phyloP scores from a whole-genome alignment of 2,113 vertebrate species.

The Dipodomys spectabilis region DNA sequence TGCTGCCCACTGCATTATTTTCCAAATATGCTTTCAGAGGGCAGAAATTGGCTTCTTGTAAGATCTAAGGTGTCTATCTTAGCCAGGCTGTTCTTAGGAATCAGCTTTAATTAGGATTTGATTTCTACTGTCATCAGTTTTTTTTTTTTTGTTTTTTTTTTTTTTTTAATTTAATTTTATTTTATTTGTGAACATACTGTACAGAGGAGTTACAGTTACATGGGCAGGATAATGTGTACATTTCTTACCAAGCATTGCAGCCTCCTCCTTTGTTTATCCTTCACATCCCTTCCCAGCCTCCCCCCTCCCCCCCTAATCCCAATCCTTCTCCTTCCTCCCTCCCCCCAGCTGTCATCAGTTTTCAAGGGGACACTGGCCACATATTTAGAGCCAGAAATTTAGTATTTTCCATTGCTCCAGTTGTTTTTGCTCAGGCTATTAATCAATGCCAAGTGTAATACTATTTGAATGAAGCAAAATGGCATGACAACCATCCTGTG shows the following conservation, averaged over 20 bases:
- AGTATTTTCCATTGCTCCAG: background rate
- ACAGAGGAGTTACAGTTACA: too few relatives aligned
- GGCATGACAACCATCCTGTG: background rate
- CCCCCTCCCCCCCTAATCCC: too few relatives aligned
- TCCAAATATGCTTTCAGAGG: background rate
- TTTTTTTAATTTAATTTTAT: too few relatives aligned
- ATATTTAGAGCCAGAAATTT: background rate
- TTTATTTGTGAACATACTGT: too few relatives aligned
- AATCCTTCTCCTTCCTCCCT: too few relatives aligned
- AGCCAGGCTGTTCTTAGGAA: background rate
- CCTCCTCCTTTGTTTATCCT: too few relatives aligned
- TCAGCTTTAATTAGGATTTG: background rate
- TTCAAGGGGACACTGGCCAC: background rate
- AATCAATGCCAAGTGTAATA: constrained; percentile 4
- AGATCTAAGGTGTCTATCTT: background rate
- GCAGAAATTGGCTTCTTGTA: background rate
- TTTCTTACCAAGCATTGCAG: too few relatives aligned
- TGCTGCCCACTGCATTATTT: background rate
- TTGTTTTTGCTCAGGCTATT: constrained; percentile 2
- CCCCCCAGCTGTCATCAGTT: too few relatives aligned
- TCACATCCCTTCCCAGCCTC: too few relatives aligned
- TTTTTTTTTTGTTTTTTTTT: too few relatives aligned
- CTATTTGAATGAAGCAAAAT: constrained; percentile 17
- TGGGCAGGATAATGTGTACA: too few relatives aligned
- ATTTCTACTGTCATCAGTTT: background rate